Conservation (phyloP, 2,797 vertebrate species). For the Mus minutoides region DNA sequence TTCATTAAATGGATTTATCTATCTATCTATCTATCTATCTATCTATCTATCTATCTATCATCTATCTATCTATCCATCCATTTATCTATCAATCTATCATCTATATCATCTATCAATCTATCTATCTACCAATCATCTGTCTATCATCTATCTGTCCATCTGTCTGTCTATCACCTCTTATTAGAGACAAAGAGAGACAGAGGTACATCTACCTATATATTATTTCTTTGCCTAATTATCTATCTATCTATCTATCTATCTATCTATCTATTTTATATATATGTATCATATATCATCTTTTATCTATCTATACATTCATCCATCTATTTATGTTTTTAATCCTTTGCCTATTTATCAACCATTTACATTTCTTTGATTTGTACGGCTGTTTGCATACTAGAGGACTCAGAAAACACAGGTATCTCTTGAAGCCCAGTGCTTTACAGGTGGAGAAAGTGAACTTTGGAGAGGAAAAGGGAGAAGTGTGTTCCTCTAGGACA, state of each 20-base stretch:
- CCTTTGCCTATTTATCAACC: background rate
- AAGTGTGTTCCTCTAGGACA: background rate
- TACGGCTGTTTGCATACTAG: background rate
- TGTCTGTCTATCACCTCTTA: background rate
- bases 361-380: background rate
- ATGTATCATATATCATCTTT: background rate
- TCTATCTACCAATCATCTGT: too few species aligned
- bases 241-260: background rate
- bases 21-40: background rate
- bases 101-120: background rate
- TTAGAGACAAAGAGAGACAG: too few species aligned
- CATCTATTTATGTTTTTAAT: background rate
- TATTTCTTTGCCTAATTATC: background rate
- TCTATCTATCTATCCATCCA: background rate
- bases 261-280: background rate
- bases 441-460: background rate
- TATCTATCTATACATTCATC: background rate
- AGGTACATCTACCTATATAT: too few species aligned
- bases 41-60: background rate
- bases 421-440: background rate
- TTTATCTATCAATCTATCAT: background rate
- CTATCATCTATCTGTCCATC: background rate
- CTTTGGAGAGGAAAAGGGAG: background rate
- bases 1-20: background rate
- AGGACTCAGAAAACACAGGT: background rate